Evolutionary conservation across 2,797 vertebrate genomes (phyloP).

Genomic region (Heliangelus exortis): DNA sequence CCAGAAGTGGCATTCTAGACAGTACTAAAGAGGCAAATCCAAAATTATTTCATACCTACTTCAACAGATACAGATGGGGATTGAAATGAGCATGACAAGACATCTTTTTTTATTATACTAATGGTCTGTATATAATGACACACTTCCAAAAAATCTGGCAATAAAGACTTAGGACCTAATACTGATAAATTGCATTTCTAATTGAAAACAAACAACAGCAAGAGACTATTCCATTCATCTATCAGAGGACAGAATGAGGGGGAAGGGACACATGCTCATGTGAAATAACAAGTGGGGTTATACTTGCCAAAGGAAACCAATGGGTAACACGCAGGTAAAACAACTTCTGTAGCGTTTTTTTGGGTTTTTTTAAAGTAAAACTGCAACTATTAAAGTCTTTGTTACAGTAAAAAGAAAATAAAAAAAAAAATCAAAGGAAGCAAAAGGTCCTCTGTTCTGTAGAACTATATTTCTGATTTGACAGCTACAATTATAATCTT

Average conservation of each 20-base stretch:
- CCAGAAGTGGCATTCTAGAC: neutral
- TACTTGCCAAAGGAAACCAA: neutral
- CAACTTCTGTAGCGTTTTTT: neutral
- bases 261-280: neutral
- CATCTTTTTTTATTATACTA: neutral
- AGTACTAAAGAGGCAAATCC: neutral
- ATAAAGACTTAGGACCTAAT: neutral
- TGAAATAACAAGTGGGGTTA: neutral
- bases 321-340: neutral
- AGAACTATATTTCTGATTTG: conserved; percentile 75
- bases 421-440: conserved; percentile 8
- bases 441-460: conserved; percentile 50
- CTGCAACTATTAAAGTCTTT: conserved; percentile 27
- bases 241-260: neutral
- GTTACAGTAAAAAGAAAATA: conserved; percentile 35
- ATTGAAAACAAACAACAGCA: neutral
- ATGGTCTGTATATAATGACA: neutral
- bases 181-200: neutral
- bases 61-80: conserved; percentile 7
- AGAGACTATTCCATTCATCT: neutral
- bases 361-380: conserved; percentile 30
- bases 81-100: neutral
- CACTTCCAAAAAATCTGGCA: neutral
- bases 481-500: conserved; percentile 78
- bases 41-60: neutral